A percentile compares a stretch with the other conserved stretches of the same genome.
Conservation (phyloP, 2,888 invertebrate genomes). For the Gonocerus acuteangulatus region DNA sequence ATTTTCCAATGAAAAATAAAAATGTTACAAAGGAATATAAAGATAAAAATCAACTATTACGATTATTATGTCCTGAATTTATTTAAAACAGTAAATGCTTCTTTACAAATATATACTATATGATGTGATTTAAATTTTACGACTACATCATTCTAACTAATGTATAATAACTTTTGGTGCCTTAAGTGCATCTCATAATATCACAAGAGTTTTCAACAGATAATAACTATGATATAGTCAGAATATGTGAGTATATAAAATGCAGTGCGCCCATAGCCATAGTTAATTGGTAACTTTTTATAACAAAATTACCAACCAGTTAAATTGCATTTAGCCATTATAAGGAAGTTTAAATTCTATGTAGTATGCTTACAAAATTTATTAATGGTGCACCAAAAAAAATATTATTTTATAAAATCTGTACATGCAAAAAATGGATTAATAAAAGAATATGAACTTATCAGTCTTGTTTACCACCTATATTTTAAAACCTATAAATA, state of each 20-base stretch:
- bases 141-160: slow-evolving; percentile 17
- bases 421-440: slow-evolving; percentile 27
- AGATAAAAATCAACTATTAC: no score
- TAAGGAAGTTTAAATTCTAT: slow-evolving; percentile 13
- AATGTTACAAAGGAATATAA: no score
- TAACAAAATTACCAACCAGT: slow-evolving; percentile 14
- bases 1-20: no score
- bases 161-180: slow-evolving; percentile 25
- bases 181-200: slow-evolving; percentile 32
- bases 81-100: slow-evolving; percentile 20
- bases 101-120: slow-evolving; percentile 15
- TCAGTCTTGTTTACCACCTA: slow-evolving; percentile 35
- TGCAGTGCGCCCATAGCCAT: slow-evolving; percentile 26
- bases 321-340: slow-evolving; percentile 14
- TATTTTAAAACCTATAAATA: slow-evolving; percentile 31
- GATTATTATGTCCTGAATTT: neutral
- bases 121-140: slow-evolving; percentile 10
- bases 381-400: slow-evolving; percentile 21
- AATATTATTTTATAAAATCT: slow-evolving; percentile 14
- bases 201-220: slow-evolving; percentile 31
- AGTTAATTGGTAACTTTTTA: slow-evolving; percentile 19
- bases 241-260: slow-evolving; percentile 26
- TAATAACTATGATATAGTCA: slow-evolving; percentile 23
- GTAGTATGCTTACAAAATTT: slow-evolving; percentile 17
- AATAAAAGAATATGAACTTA: slow-evolving; percentile 33